Base-by-base conservation (phyloP, 2,113 vertebrate species). In the Trematomus loennbergii region DNA sequence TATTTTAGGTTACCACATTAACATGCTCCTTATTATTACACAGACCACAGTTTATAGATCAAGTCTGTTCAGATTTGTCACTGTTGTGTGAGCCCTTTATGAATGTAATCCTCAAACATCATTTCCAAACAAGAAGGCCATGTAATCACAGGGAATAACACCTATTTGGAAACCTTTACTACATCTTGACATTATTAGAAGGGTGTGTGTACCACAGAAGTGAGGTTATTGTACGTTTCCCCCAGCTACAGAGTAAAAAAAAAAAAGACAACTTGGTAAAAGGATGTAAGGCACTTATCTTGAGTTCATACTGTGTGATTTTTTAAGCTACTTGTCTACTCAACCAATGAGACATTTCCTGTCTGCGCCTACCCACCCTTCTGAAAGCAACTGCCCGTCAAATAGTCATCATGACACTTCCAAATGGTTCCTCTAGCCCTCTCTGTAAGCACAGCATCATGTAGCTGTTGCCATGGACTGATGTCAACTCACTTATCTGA, bases 341-440 rank as follows among this genome's bases (percentile, higher is more conserved):
- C 64, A 67, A 70, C 59, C 81, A 85, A 91, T 78, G 46, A 89
- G 63, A 87, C 72, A 57, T 90, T 89, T 90, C 82, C 88, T 92
- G 83, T 70, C 73, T 64, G 74, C 5, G 22, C 68, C 79, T 63
- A 82, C 71, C 74, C 81, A 70, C 76, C 65, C 70, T n/a, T 82
- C 72, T 87, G 83, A 52, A 72, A 75, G 48, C 57, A 59, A 70
- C 71, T 61, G 61, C 61, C 46, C n/a, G 25, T 76, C 72, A 46
- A 46, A 20, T 13, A 81, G 57, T 69, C 60, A 8, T 55, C 29
- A 33, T 22, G 65, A 48, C 60, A 45, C 72, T 36, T 68, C 7
- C 10, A 65, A 75, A 79, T 18, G 20, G 59, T 17, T 59, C 5
- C 43, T 55, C 18, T 75, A 49, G 54, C 75, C 54, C 46, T 78